Conservation (phyloP, 2,888 invertebrate species). For the Leptinotarsa tumamoca region DNA sequence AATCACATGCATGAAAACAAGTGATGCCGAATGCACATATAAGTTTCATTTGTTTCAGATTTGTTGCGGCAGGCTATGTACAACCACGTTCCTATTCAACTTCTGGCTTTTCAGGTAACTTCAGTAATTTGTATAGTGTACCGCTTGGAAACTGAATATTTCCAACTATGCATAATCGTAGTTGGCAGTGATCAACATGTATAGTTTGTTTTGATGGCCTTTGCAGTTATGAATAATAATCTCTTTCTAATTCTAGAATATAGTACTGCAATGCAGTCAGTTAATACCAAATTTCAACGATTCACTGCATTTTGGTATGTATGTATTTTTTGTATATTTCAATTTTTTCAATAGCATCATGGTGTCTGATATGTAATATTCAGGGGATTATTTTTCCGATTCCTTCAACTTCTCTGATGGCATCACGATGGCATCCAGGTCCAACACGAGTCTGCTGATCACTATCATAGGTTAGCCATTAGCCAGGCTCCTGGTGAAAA, state of each 20-base stretch:
- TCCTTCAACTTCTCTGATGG: too few species aligned
- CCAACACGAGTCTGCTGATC: too few species aligned
- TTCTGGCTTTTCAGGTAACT: constrained; percentile 59
- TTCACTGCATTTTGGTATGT: too few species aligned
- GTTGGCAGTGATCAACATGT: neutral
- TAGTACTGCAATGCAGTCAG: neutral
- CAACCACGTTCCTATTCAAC: constrained; percentile 52
- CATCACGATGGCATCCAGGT: too few species aligned
- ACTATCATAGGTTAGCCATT: too few species aligned
- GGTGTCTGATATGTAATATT: too few species aligned
- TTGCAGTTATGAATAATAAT: neutral
- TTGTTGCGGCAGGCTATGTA: constrained; percentile 49
- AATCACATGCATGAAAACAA: neutral
- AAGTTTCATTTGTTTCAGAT: constrained; percentile 53
- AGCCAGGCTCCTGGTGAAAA: too few species aligned
- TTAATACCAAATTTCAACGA: neutral
- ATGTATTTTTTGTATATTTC: too few species aligned
- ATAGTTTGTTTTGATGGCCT: too few species aligned
- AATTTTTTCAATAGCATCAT: too few species aligned
- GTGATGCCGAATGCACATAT: constrained; percentile 10
- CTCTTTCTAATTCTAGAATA: neutral
- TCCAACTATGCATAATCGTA: neutral
- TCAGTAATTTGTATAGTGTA: constrained; percentile 4
- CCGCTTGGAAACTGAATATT: neutral
- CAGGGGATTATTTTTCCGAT: too few species aligned